These are phyloP conservation scores for Dascillus cervinus DNA, from an alignment of 2,888 invertebrate species.

Conservation along the genomic window DNA sequence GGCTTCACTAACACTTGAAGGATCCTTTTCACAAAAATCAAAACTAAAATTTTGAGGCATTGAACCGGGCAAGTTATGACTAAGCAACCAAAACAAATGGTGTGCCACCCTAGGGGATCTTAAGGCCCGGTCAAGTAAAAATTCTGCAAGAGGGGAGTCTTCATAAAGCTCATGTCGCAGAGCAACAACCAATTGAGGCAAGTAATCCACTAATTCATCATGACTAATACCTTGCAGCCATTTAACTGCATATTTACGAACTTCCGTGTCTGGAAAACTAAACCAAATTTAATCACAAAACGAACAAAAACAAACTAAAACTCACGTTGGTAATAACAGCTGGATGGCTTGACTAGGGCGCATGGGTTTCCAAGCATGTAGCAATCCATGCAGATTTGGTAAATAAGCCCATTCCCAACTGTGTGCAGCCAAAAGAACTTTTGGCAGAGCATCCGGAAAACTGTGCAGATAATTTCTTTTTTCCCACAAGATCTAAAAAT, in stretches of 20 bases:
- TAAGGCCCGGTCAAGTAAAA: constrained; percentile 75
- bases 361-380: constrained; percentile 82
- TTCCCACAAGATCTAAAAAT: constrained; percentile 78
- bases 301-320: constrained; percentile 10
- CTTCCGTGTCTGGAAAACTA: constrained; percentile 87
- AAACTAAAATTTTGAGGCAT: constrained; percentile 46
- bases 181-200: constrained; percentile 91
- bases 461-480: constrained; percentile 84
- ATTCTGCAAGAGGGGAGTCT: constrained; percentile 74
- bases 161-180: constrained; percentile 87
- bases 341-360: constrained; percentile 87
- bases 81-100: constrained; percentile 87
- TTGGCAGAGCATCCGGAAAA: constrained; percentile 76
- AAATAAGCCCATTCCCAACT: constrained; percentile 88
- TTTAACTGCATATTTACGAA: constrained; percentile 75
- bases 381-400: constrained; percentile 76
- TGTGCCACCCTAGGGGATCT: constrained; percentile 88
- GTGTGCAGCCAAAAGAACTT: constrained; percentile 78
- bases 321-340: constrained; percentile 82
- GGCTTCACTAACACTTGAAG: constrained; percentile 59
- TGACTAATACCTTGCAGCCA: constrained; percentile 74
- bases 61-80: constrained; percentile 73
- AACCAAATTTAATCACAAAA: constrained; percentile 13
- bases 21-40: constrained; percentile 44
- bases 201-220: constrained; percentile 83